Conservation (phyloP, 2,888 invertebrate species). For the Harpalus rufipes region DNA sequence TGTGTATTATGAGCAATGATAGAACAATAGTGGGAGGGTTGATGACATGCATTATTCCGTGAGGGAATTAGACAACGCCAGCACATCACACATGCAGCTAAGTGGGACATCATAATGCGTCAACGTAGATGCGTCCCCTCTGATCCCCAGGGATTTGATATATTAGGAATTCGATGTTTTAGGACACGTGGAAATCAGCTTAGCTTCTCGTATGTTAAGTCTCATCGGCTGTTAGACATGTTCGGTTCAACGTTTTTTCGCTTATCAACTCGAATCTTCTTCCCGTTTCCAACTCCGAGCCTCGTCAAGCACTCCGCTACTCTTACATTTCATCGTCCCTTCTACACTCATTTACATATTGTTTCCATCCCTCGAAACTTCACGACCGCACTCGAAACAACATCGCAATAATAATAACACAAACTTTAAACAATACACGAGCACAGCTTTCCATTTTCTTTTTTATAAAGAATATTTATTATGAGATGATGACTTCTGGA, state of each 20-base stretch:
- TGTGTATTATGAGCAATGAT: constrained; percentile 2
- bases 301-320: constrained; percentile 28
- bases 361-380: neutral
- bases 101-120: constrained; percentile 38
- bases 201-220: constrained; percentile 16
- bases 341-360: constrained; percentile 36
- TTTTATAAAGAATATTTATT: too few species aligned
- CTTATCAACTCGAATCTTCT: constrained; percentile 35
- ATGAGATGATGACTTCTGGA: too few species aligned
- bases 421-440: neutral
- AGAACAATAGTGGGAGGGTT: constrained; percentile 5
- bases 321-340: constrained; percentile 38
- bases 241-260: constrained; percentile 30
- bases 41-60: constrained; percentile 45
- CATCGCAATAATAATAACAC: neutral
- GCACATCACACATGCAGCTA: constrained; percentile 1
- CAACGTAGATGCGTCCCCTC: neutral
- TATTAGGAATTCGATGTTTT: constrained; percentile 45
- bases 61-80: constrained; percentile 12
- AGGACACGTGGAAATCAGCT: constrained; percentile 23
- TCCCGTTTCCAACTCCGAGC: constrained; percentile 5
- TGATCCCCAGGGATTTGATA: constrained; percentile 14
- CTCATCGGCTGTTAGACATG: constrained; percentile 23
- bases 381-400: neutral
- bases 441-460: too few species aligned